Evolutionary conservation across 2,113 vertebrate genomes (phyloP).

Genomic region (Caranx melampygus): DNA sequence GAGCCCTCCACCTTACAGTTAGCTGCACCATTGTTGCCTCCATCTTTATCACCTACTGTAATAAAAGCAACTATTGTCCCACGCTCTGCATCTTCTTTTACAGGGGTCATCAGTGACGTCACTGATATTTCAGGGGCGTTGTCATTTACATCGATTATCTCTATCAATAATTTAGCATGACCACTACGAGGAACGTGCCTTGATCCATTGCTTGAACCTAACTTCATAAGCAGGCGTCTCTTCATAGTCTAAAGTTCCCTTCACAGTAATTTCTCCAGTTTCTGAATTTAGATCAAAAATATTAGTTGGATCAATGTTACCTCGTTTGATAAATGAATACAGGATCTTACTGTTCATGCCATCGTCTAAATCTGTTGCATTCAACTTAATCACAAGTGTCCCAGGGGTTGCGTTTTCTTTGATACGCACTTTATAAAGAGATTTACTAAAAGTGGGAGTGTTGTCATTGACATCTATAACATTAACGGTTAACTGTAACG

Average conservation of each 20-base stretch:
- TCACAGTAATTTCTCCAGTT: slow-evolving; percentile 86
- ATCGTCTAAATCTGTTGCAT: slow-evolving; percentile 81
- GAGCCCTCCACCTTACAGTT: slow-evolving; percentile 53
- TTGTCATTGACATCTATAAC: slow-evolving; percentile 79
- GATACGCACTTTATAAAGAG: slow-evolving; percentile 71
- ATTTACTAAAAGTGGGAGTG: slow-evolving; percentile 58
- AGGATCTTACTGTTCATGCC: slow-evolving; percentile 70
- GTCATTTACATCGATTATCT: slow-evolving; percentile 90
- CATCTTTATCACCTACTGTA: slow-evolving; percentile 87
- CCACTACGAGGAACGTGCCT: slow-evolving; percentile 57
- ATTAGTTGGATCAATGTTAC: slow-evolving; percentile 71
- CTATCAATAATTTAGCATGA: slow-evolving; percentile 86
- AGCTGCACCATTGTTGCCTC: slow-evolving; percentile 68
- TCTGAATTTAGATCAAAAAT: slow-evolving; percentile 82
- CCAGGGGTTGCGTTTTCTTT: slow-evolving; percentile 57
- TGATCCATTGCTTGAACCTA: slow-evolving; percentile 78
- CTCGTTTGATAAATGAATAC: slow-evolving; percentile 82
- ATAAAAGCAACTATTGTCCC: slow-evolving; percentile 88
- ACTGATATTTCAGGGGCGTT: slow-evolving; percentile 87
- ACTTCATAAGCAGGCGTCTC: slow-evolving; percentile 79
- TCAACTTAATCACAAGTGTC: slow-evolving; percentile 63
- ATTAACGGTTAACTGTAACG: slow-evolving; percentile 39
- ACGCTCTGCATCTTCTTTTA: slow-evolving; percentile 84
- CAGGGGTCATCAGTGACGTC: slow-evolving; percentile 83
- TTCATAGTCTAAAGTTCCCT: slow-evolving; percentile 79